A percentile compares a stretch with the other conserved stretches of the same genome.
These are phyloP conservation scores for Nixonia krombeini DNA, from an alignment of 1,140 invertebrate species.

Conservation along the genomic window DNA sequence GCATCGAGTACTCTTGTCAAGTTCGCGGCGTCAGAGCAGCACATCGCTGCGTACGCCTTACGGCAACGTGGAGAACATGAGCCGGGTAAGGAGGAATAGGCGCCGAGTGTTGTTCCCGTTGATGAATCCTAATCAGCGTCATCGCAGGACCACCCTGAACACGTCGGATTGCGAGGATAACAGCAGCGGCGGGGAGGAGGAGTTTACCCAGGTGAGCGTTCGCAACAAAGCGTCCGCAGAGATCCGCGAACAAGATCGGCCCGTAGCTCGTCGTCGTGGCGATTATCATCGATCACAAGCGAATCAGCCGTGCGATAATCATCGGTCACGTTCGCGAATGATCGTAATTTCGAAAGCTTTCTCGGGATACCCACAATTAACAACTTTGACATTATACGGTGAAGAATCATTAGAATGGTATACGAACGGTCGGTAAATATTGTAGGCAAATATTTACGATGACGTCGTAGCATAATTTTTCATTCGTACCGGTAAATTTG, in stretches of 20 bases:
- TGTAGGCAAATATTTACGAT: no score
- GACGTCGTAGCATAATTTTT: no score
- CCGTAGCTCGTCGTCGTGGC: no score
- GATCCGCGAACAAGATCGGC: no score
- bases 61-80: constrained; percentile 56
- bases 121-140: constrained; percentile 59
- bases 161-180: constrained; percentile 71
- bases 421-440: no score
- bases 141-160: constrained; percentile 58
- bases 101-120: constrained; percentile 55
- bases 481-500: no score
- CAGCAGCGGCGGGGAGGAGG: constrained; percentile 70
- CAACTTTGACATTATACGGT: no score
- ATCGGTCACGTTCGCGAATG: no score
- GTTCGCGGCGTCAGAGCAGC: constrained; percentile 54
- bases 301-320: no score
- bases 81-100: constrained; percentile 61
- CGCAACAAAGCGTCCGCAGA: neutral
- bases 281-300: neutral
- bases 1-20: constrained; percentile 60
- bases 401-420: no score
- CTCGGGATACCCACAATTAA: no score
- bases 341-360: no score
- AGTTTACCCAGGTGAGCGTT: constrained; percentile 65
- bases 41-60: constrained; percentile 61